Evolutionary conservation across 2,797 vertebrate genomes (phyloP).

Genomic region (Caiman crocodilus): DNA sequence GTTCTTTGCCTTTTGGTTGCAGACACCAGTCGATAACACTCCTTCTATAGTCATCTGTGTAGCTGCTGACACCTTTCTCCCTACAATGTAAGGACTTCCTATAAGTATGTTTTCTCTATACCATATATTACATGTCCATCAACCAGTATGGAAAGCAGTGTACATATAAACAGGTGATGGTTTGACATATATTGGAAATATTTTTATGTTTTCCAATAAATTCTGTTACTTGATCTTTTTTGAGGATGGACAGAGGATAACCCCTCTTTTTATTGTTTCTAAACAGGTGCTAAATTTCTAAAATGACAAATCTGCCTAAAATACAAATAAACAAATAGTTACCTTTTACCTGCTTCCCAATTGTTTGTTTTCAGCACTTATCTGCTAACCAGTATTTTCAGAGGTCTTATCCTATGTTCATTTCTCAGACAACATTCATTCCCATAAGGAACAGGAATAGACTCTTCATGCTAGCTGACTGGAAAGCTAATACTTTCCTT

Average conservation of each 20-base stretch:
- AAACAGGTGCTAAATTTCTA: neutral
- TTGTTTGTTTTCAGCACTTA: neutral
- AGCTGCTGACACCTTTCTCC: neutral
- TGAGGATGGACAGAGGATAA: neutral
- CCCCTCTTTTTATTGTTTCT: neutral
- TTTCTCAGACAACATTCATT: neutral
- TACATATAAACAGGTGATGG: neutral
- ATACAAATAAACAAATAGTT: neutral
- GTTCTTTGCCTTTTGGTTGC: neutral
- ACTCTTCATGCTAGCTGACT: neutral
- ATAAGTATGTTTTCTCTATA: neutral
- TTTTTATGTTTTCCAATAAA: neutral
- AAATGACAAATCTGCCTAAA: too few relatives aligned
- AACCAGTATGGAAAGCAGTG: neutral
- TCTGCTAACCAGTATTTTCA: neutral
- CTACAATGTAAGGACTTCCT: neutral
- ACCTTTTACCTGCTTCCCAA: neutral
- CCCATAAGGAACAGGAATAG: neutral
- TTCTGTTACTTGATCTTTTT: neutral
- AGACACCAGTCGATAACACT: rapidly evolving
- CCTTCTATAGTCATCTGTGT: neutral
- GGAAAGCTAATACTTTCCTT: neutral
- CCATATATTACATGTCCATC: neutral
- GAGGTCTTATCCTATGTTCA: neutral
- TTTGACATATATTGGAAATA: neutral